A percentile compares a stretch with the other conserved stretches of the same genome.
phyloP scores from a whole-genome alignment of 2,888 invertebrate genomes.

The Melinaea menophilus region DNA sequence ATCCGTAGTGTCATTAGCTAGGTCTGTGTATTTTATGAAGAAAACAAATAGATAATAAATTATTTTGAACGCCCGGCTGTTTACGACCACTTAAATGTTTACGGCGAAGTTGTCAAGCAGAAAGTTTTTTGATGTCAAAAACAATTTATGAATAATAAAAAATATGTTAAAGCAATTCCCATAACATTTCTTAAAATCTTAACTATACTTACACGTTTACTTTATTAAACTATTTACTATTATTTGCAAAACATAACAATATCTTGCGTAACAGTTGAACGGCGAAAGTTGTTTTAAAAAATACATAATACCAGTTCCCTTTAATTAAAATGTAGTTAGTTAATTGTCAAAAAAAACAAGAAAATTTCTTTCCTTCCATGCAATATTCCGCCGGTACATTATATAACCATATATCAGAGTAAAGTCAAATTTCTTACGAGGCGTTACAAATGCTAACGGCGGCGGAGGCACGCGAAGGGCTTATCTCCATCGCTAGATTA shows the following conservation, averaged over 20 bases:
- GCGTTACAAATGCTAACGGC: constrained; percentile 28
- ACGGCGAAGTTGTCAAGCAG: constrained; percentile 1
- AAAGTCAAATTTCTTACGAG: constrained; percentile 22
- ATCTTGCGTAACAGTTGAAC: too few relatives aligned
- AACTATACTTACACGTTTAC: neutral
- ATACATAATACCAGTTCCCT: neutral
- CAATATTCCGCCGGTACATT: constrained; percentile 3
- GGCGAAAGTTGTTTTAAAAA: neutral
- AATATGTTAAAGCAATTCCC: neutral
- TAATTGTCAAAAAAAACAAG: neutral
- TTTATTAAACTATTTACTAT: too few relatives aligned
- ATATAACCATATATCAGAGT: constrained; percentile 14
- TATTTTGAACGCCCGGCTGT: neutral
- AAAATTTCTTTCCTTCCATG: constrained; percentile 6
- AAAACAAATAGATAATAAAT: neutral
- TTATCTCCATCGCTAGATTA: constrained; percentile 65
- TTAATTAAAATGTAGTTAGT: neutral
- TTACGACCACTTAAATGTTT: constrained; percentile 2
- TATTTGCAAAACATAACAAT: too few relatives aligned
- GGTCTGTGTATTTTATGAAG: neutral
- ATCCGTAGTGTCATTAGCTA: neutral
- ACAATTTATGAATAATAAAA: neutral
- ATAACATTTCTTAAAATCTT: neutral
- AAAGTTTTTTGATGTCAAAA: constrained; percentile 1
- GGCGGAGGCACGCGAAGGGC: constrained; percentile 54